Evolutionary conservation across 2,888 invertebrate genomes (phyloP), one percentile per base, ranked within the genome.

Genomic region (Mythimna vitellina): DNA sequence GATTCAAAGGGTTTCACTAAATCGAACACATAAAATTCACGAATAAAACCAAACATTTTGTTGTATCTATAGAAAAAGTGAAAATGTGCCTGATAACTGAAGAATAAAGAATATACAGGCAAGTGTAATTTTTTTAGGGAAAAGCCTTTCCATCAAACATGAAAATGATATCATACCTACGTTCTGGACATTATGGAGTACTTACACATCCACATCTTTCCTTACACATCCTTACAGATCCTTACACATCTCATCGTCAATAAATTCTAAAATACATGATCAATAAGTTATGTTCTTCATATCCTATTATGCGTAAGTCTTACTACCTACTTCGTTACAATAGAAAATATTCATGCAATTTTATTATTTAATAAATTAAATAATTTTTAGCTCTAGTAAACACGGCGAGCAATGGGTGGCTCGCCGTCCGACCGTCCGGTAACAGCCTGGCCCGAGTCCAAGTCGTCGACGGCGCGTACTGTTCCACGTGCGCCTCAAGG

Each of bases 21-120:
- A 78, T 83, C 73, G 62, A 85, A 86, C 80, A 73, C 75, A 80
- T 85, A 85, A 75, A 85, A 81, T 70, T 76, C 61, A 72, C 56
- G 62, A 69, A 78, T 70, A 73, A 76, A 82, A 75, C 73, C 71
- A 79, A 86, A 79, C 72, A 78, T 81, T 82, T 82, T 74, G 73
- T 76, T 85, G 65, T 70, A 77, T 85, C 71, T 73, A 58, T 58
- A 38, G 42, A 70, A 49, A 68, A 73, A 22, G 65, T 71, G 61
- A 64, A 74, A 75, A 78, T 74, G 73, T 69, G 32, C 46, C 22
- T 57, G 67, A 76, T 67, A 61, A 63, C 35, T 46, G 49, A 53
- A 56, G 49, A 65, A 22, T 49, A 65, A 14, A 70, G 35, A 72
- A 54, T 56, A 64, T 12, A 64, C 10, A 17, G 49, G 25, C 4